Evolutionary conservation across 1,140 invertebrate genomes (phyloP), one percentile per base, ranked within the genome.

Genomic region (Drosophila parvula): DNA sequence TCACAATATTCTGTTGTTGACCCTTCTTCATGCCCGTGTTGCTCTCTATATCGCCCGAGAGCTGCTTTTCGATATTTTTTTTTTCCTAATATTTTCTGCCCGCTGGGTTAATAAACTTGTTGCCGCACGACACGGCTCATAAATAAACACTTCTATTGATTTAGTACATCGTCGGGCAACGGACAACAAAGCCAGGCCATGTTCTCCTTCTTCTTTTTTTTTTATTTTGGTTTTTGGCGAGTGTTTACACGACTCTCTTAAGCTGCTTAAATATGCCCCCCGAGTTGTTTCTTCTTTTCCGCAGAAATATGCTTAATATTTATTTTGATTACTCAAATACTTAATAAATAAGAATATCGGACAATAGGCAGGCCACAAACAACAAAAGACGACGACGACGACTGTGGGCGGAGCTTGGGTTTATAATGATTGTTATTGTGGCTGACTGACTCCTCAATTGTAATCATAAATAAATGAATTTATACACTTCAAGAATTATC

Each of bases 51-150:
- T n/a, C 22, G 22, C 7, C 30, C 30, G 50, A 51, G 30, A 51
- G 30, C 16, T 34, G 22, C 30, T 51, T 60, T 34, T 56, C 16
- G 18, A 53, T 28, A 32, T 40, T 74, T 43, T 48, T 28, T 38
- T 40, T 74, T 43, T 48, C 36, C 65, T 71, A 70, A 78, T 69
- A 56, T 53, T 55, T 55, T 68, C 27, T 56, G 57, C 44, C 45
- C 61, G n/a, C 28, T 71, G 69, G 82, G 82, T 85, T 79, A 86
- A 86, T 82, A 85, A 85, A 82, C 82, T 86, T 85, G 81, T 85
- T 78, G 63, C 71, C 64, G 30, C 60, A 59, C 69, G 69, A 73
- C 69, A 48, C 38, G 50, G 59, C 68, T 73, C 50, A 76, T 75
- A 85, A 81, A 86, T 85, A 85, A 81, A 82, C 65, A 82, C 75